Evolutionary conservation across 1,140 invertebrate species (phyloP).

Genomic region (Helicoverpa zea): DNA sequence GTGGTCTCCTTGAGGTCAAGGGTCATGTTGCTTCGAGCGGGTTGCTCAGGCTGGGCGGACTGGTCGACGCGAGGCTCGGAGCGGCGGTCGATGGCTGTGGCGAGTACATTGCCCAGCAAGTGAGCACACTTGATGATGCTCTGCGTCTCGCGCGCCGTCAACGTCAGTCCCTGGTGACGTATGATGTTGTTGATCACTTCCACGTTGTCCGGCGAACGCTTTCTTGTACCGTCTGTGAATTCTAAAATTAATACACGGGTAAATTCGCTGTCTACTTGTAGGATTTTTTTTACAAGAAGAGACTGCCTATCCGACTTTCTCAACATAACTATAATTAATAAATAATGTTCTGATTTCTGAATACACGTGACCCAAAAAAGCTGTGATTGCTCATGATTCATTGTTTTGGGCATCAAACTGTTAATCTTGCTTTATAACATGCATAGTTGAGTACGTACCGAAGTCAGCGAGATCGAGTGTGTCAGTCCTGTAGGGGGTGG

Average conservation of each 20-base stretch:
- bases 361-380: too few species aligned
- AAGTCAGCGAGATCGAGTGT: slow-evolving; percentile 71
- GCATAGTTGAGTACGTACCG: slow-evolving; percentile 53
- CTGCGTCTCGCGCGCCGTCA: slow-evolving; percentile 78
- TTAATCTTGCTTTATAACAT: too few species aligned
- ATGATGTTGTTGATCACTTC: slow-evolving; percentile 73
- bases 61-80: slow-evolving; percentile 62
- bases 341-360: too few species aligned
- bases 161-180: slow-evolving; percentile 72
- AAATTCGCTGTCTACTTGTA: too few species aligned
- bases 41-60: slow-evolving; percentile 51
- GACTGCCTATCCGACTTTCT: too few species aligned
- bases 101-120: slow-evolving; percentile 74
- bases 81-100: slow-evolving; percentile 76
- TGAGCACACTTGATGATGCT: slow-evolving; percentile 82
- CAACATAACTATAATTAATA: too few species aligned
- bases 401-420: too few species aligned
- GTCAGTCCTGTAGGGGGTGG: slow-evolving; percentile 78
- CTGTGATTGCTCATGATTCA: too few species aligned
- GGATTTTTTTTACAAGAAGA: too few species aligned
- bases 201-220: slow-evolving; percentile 73
- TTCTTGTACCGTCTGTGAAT: slow-evolving; percentile 68
- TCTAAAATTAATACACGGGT: slow-evolving; percentile 57
- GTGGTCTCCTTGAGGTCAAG: slow-evolving; percentile 75
- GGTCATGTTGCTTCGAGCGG: slow-evolving; percentile 67